A percentile compares a stretch with the other conserved stretches of the same genome.
phyloP scores from a whole-genome alignment of 1,140 invertebrate genomes.

The Trachelipus rathkii region DNA sequence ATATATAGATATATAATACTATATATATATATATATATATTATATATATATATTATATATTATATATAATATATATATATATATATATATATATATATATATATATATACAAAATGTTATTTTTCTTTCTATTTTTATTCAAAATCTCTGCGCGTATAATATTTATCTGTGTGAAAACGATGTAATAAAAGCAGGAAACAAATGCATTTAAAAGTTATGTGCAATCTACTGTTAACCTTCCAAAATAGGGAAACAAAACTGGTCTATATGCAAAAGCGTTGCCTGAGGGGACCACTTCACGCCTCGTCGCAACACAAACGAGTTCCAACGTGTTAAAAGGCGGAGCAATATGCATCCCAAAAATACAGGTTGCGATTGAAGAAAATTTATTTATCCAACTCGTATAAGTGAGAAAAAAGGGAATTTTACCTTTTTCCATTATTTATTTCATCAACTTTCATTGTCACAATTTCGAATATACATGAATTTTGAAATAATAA shows the following conservation, averaged over 20 bases:
- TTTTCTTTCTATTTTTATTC: neutral
- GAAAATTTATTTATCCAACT: neutral
- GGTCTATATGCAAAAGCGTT: neutral
- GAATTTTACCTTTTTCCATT: no score
- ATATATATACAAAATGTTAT: neutral
- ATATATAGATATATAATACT: neutral
- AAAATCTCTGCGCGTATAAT: no score
- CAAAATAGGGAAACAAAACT: constrained; percentile 1
- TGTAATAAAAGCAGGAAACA: neutral
- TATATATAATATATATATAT: constrained; percentile 7
- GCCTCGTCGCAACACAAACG: neutral
- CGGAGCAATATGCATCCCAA: neutral
- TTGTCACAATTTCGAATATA: no score
- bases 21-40: constrained; percentile 4
- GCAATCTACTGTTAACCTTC: neutral
- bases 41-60: no score
- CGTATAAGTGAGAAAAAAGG: neutral
- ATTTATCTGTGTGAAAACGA: neutral
- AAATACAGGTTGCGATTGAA: neutral
- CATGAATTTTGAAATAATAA: no score
- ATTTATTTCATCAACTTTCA: no score
- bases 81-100: neutral
- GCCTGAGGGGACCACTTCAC: neutral
- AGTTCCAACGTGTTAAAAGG: constrained; percentile 1
- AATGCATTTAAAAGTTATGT: neutral